A percentile compares a stretch with the other conserved stretches of the same genome.
phyloP scores from a whole-genome alignment of 2,113 vertebrate species.

The Oreocharis arfaki region DNA sequence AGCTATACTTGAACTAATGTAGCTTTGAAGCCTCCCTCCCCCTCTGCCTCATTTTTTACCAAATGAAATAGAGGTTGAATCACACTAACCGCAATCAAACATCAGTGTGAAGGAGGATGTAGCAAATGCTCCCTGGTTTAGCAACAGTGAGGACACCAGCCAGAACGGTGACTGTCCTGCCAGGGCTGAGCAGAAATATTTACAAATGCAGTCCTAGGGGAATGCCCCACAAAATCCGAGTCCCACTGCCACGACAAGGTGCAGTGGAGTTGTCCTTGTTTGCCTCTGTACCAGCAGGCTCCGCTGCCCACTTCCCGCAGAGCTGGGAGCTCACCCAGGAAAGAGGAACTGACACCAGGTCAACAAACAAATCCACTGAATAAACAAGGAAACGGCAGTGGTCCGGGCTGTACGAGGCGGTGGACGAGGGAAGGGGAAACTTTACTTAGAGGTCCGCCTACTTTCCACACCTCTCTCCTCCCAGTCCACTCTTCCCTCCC shows the following conservation, averaged over 20 bases:
- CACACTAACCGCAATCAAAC: not conserved
- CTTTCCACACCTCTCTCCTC: not conserved
- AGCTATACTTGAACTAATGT: not conserved
- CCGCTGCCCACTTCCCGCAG: not conserved
- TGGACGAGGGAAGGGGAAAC: not conserved
- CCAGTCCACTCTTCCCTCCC: not conserved
- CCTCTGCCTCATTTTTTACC: not conserved
- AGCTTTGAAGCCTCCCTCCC: not conserved
- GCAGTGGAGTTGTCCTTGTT: not conserved
- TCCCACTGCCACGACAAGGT: not conserved
- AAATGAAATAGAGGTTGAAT: not conserved
- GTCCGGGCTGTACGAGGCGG: accelerated
- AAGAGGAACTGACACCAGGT: not conserved
- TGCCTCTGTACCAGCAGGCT: not conserved
- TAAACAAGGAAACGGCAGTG: not conserved
- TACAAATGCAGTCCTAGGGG: accelerated
- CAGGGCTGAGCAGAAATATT: not conserved
- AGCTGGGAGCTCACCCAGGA: not conserved
- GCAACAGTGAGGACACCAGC: not conserved
- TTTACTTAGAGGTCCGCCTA: not conserved
- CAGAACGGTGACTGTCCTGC: not conserved
- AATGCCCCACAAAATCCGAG: not conserved
- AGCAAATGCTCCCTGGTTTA: not conserved
- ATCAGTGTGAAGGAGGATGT: not conserved
- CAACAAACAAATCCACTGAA: not conserved